Percentiles rank a stretch among this genome's conserved stretches.
phyloP scores from a whole-genome alignment of 2,888 invertebrate species.

The Euphydryas editha region DNA sequence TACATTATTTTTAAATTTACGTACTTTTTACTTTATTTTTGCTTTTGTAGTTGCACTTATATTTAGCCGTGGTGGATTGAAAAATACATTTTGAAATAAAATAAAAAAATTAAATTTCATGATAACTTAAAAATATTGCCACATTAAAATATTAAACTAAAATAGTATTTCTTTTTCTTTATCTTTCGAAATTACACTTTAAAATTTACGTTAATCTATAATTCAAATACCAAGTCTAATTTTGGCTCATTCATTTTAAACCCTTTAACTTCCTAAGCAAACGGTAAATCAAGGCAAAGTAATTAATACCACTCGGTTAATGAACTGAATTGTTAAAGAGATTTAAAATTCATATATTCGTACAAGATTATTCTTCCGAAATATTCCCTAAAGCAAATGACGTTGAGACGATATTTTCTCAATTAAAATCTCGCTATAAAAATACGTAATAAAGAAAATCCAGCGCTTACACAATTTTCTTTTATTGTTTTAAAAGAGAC shows the following conservation, averaged over 20 bases:
- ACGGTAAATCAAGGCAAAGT: constrained; percentile 21
- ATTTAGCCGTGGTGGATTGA: too few species aligned
- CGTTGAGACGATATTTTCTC: constrained; percentile 39
- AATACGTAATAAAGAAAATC: constrained; percentile 40
- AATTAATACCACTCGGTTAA: constrained; percentile 34
- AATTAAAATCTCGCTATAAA: constrained; percentile 39
- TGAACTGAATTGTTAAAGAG: constrained; percentile 40
- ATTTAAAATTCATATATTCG: constrained; percentile 41
- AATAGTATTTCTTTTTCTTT: background rate
- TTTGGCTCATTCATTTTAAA: constrained; percentile 5
- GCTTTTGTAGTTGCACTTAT: too few species aligned
- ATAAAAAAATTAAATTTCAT: too few species aligned
- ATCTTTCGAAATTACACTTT: background rate
- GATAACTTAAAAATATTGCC: background rate
- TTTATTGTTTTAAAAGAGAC: constrained; percentile 34
- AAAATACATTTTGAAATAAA: too few species aligned
- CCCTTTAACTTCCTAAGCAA: constrained; percentile 17
- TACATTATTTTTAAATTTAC: too few species aligned
- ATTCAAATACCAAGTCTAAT: background rate
- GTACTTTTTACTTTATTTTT: too few species aligned
- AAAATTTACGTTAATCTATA: background rate
- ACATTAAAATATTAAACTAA: too few species aligned
- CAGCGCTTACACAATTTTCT: constrained; percentile 34
- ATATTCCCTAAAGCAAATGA: constrained; percentile 36
- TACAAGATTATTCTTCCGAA: constrained; percentile 35